Base-by-base conservation (phyloP, 2,113 vertebrate species). In the Meleagris gallopavo region DNA sequence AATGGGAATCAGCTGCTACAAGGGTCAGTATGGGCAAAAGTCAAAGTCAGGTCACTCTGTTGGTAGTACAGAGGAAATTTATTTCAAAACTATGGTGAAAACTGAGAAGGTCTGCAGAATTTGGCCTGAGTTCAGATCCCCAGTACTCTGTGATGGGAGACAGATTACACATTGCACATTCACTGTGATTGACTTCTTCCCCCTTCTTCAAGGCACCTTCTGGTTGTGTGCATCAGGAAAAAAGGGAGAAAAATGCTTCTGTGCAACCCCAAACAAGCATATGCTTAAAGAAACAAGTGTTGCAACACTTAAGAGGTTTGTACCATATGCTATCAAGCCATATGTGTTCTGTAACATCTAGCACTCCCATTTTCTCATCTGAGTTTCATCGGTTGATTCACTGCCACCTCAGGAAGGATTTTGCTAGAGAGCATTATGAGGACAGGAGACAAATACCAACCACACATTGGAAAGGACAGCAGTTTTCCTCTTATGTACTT, bases 141-240 rank as follows among this genome's bases (percentile, higher is more conserved):
- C 4, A 3, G 8, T 2, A 1, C 43, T 32, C 19, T 18, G 24
- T 17, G 66, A 41, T 2, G 8, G 17, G 58, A 52, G 40, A 18
- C 36, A 82, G 25, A 25, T 3, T 34, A 6, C 43, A 45, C 13
- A 24, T 73, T 70, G 69, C 82, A 43, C 41, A 6, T 69, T 69
- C 29, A 21, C 5, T 46, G 12, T 11, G 2, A 18, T 64, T 32
- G 18, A 20, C 2, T 10, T 27, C n/a, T 29, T 75, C 22, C 46
- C 69, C 6, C 45, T 62, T n/a, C 61, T 11, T 6, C 48, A 50
- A 81, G 24, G 41, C 1, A 4, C 7, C 10, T 0, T 0, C 32
- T 30, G 61, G 11, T 52, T 46, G 34, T 18, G 12, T 5, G 36
- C 41, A 32, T n/a, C 25, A 46, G 22, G 10, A 36, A 24, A 16